Evolutionary conservation across 2,888 invertebrate genomes (phyloP), one percentile per base, ranked within the genome.

Genomic region (Orchesella flavescens): DNA sequence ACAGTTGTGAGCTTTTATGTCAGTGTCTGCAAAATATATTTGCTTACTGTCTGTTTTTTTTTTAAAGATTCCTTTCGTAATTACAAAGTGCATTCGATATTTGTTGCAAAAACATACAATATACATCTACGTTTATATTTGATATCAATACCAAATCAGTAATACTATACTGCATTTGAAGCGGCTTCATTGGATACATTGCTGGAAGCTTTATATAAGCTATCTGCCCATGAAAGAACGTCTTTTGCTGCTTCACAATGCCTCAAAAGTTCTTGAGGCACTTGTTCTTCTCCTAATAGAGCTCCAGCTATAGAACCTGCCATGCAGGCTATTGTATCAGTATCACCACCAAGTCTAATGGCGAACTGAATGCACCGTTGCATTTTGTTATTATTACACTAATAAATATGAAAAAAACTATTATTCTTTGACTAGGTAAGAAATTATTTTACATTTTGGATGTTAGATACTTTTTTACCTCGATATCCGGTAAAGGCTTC

Each of bases 321-420:
- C 94, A 95, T 94, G 69, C 93, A 92, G 0, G 93, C 94, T 87
- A 95, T 94, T 0, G 95, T 95, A 88, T 95, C 95, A 0, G 94
- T 94, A 89, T 95, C 95, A 3, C 95, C 95, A 24, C 95, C 95
- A 13, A 95, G 90, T 17, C 93, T 92, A 84, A 95, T 93, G 12
- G 94, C 93, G 89, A 93, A 94, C 88, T 94, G 93, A 53, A 95
- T 90, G 3, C 93, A 92, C 86, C 94, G 91, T 89, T 93, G 91
- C 88, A 94, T 92, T 24, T 91, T 90, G 90, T 93, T 93, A 13
- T 34, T 34, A 34, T 92, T 91, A 61, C 92, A 91, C 91, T 92
- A 91, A 89, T 89, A 89, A 74, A 76, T 83, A 72, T 69, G 55
- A 84, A n/a, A n/a, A 46, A 46, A 49, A 49, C 53, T 43, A 9